Evolutionary conservation across 2,113 vertebrate species (phyloP).

Genomic region (Prinia subflava): DNA sequence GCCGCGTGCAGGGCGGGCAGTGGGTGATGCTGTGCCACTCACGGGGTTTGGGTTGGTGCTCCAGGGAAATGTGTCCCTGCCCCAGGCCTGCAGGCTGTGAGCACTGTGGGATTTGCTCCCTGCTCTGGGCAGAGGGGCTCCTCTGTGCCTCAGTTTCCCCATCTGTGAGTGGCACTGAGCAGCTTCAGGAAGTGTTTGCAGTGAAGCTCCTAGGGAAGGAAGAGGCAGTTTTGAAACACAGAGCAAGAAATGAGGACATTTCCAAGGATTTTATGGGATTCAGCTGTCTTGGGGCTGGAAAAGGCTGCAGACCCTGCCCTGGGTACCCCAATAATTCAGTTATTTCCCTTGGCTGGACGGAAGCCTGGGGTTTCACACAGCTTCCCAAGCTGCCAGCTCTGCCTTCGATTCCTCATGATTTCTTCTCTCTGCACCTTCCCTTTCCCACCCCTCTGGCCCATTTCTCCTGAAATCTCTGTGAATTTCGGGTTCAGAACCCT

Average conservation of each 20-base stretch:
- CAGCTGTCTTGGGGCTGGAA: not conserved
- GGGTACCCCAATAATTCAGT: not conserved
- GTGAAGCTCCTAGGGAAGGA: not conserved
- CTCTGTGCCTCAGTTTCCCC: not conserved
- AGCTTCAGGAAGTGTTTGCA: not conserved
- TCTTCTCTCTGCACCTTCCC: not conserved
- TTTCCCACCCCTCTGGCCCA: not conserved
- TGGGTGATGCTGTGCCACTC: not conserved
- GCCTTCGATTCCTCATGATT: not conserved
- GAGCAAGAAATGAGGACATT: not conserved
- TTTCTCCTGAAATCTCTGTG: not conserved
- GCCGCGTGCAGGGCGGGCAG: fast-evolving
- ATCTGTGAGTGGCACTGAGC: not conserved
- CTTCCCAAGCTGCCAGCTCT: not conserved
- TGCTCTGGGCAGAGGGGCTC: not conserved
- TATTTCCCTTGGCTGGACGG: not conserved
- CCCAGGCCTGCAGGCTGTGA: not conserved
- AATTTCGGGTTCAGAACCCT: not conserved
- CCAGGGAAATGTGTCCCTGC: not conserved
- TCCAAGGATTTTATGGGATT: not conserved
- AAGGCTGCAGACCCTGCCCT: not conserved
- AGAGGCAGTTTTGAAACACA: not conserved
- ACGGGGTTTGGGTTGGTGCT: not conserved
- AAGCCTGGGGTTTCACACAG: not conserved
- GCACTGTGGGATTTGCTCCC: not conserved